These are phyloP conservation scores for Chloroclysta siterata DNA, from an alignment of 2,888 invertebrate genomes.

Conservation along the genomic window DNA sequence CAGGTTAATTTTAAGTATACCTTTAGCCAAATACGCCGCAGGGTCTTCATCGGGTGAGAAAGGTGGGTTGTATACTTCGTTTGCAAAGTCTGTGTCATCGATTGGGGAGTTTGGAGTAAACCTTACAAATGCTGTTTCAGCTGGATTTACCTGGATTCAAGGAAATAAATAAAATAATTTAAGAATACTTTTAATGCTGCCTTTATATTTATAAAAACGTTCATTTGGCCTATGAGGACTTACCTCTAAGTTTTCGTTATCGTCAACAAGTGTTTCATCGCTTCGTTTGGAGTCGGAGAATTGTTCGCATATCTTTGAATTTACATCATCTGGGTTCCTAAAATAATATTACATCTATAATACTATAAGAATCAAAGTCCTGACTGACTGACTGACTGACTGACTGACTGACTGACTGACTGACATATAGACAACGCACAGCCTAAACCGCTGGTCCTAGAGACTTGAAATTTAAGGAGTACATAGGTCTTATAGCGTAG, in stretches of 20 bases:
- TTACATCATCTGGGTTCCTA: conserved; percentile 69
- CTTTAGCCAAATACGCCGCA: conserved; percentile 63
- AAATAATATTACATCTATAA: conserved; percentile 43
- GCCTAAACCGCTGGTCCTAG: too few relatives aligned
- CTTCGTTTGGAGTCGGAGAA: conserved; percentile 71
- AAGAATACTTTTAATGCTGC: neutral
- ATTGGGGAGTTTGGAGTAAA: conserved; percentile 89
- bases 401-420: too few relatives aligned
- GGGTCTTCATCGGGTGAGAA: conserved; percentile 78
- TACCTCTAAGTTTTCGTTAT: conserved; percentile 58
- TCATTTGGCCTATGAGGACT: conserved; percentile 20
- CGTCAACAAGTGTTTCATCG: conserved; percentile 50
- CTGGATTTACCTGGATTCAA: conserved; percentile 81
- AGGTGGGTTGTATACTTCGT: conserved; percentile 92
- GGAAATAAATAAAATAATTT: neutral
- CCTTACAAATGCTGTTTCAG: conserved; percentile 91
- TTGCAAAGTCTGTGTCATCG: conserved; percentile 89
- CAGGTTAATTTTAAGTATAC: conserved; percentile 47
- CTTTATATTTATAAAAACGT: neutral
- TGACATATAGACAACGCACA: too few relatives aligned
- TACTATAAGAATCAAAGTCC: too few relatives aligned
- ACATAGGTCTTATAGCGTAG: too few relatives aligned
- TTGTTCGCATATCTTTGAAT: conserved; percentile 74
- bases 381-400: too few relatives aligned
- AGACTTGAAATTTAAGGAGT: too few relatives aligned